Evolutionary conservation across 2,797 vertebrate genomes (phyloP).

Genomic region (Cebuella pygmaea): DNA sequence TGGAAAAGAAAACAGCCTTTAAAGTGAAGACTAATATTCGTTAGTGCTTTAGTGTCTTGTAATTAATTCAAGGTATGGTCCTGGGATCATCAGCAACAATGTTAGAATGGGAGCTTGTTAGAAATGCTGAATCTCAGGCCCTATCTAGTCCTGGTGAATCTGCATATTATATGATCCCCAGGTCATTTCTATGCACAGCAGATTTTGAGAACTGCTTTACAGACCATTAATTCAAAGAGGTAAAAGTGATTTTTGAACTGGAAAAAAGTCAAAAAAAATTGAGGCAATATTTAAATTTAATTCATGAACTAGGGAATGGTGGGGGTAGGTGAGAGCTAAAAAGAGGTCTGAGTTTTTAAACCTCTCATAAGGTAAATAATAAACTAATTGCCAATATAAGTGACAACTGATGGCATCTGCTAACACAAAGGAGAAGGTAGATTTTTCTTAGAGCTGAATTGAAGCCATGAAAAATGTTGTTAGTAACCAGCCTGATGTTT

Average conservation of each 20-base stretch:
- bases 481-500: slow-evolving; percentile 78
- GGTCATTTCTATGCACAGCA: background rate
- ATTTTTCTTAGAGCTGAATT: slow-evolving; percentile 74
- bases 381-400: slow-evolving; percentile 70
- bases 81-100: background rate
- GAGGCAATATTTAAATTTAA: slow-evolving; percentile 66
- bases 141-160: background rate
- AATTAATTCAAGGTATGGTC: background rate
- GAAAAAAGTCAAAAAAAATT: background rate
- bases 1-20: background rate
- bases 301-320: background rate
- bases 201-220: background rate
- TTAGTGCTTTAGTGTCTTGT: background rate
- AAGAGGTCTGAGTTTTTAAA: slow-evolving; percentile 74
- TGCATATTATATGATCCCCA: background rate
- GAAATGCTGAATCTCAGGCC: background rate
- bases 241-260: background rate
- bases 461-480: slow-evolving; percentile 84
- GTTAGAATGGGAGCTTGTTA: background rate
- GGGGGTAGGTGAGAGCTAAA: background rate
- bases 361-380: slow-evolving; percentile 45
- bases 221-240: background rate
- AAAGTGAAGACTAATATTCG: slow-evolving; percentile 39
- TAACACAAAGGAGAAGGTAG: slow-evolving; percentile 69
- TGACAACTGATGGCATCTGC: slow-evolving; percentile 71